These are phyloP conservation scores for Lophochroa leadbeateri DNA, from an alignment of 2,113 vertebrate species.

Conservation along the genomic window DNA sequence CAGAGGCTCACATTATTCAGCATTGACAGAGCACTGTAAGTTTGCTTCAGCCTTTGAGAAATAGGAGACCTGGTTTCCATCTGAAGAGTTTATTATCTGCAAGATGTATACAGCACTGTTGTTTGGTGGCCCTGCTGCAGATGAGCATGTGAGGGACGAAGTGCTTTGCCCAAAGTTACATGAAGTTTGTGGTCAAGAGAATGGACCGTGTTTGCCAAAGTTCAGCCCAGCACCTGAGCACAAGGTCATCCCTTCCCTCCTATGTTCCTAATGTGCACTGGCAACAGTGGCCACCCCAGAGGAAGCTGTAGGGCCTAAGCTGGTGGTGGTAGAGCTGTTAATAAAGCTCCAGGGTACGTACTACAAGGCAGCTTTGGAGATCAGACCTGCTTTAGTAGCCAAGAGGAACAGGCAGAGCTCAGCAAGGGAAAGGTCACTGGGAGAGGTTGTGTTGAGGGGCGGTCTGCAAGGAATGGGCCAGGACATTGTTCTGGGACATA, in stretches of 20 bases:
- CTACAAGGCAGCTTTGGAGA: neutral
- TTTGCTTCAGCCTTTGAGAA: neutral
- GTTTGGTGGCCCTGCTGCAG: neutral
- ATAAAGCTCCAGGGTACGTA: neutral
- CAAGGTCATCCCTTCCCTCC: neutral
- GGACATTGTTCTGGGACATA: neutral
- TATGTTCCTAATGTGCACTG: fast-evolving
- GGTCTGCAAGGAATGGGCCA: neutral
- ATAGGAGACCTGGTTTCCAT: neutral
- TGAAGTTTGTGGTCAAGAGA: neutral
- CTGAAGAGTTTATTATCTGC: neutral
- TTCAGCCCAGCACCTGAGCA: neutral
- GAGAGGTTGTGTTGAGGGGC: neutral
- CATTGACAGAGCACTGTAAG: neutral
- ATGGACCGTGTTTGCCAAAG: neutral
- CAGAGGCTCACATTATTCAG: neutral
- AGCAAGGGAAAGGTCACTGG: neutral
- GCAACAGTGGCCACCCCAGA: neutral
- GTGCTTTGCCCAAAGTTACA: neutral
- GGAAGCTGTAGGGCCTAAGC: neutral
- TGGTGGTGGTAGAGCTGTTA: neutral
- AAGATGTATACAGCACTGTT: neutral
- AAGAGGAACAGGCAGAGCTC: neutral
- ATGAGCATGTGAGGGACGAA: neutral
- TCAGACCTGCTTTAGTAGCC: neutral